Evolutionary conservation across 1,140 invertebrate genomes (phyloP).

Genomic region (Chrysopa pallens): DNA sequence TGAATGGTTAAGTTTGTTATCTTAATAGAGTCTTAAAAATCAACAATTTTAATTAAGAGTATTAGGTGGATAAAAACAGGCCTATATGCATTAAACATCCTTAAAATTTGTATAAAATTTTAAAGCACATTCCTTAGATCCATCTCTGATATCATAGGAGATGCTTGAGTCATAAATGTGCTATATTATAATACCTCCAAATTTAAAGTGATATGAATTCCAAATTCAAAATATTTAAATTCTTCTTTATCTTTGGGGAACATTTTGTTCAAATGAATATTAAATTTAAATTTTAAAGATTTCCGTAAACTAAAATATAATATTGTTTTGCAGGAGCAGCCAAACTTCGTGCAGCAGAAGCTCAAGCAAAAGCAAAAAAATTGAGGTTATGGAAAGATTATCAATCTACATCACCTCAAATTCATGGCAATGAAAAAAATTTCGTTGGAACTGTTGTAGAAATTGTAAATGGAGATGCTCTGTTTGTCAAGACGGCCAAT

Average conservation of each 20-base stretch:
- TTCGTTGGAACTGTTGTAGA: constrained; percentile 78
- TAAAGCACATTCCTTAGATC: too few species aligned
- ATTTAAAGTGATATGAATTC: too few species aligned
- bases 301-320: too few species aligned
- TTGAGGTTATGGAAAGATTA: constrained; percentile 82
- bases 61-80: background rate
- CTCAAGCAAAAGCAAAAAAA: constrained; percentile 71
- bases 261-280: background rate
- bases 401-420: constrained; percentile 39
- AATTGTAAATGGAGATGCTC: constrained; percentile 83
- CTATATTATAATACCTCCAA: too few species aligned
- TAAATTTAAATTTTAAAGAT: too few species aligned
- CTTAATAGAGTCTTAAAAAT: background rate
- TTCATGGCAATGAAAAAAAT: constrained; percentile 64
- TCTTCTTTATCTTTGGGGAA: background rate
- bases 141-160: too few species aligned
- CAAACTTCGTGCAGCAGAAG: constrained; percentile 69
- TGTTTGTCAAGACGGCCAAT: constrained; percentile 67
- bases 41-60: background rate
- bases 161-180: too few species aligned
- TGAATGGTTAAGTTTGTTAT: too few species aligned
- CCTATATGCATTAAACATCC: background rate
- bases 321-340: constrained; percentile 39
- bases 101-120: too few species aligned
- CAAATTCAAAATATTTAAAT: background rate